Base-by-base conservation (phyloP, 2,888 invertebrate species). In the Alviniconcha strummeri region DNA sequence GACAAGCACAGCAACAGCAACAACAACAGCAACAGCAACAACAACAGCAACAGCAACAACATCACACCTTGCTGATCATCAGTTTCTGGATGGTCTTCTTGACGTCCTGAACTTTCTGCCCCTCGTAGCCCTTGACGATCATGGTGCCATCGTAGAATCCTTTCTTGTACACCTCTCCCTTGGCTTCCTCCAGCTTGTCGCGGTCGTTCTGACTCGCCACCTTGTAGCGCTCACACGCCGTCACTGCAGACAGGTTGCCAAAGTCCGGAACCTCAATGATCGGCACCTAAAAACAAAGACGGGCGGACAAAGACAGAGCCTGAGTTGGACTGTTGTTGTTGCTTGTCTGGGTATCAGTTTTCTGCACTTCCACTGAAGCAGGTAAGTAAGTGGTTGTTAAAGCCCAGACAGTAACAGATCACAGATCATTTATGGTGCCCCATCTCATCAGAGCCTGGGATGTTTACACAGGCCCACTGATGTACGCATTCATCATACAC, bases 121-220 rank as follows among this genome's bases (percentile, higher is more conserved):
- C 99, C 90, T 96, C 96, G 91, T 95, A 96, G 89, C 97, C 96
- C 0, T 98, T 99, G 74, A 98, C 97, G 72, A 97, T 91, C 94
- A 99, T 95, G 0, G 95, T 94, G 83, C 95, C 95, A 86, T 95
- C 95, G 93, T 99, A 99, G 94, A 99, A 99, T 80, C 98, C 98
- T 95, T 98, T 98, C 19, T 98, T 94, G 92, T 99, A 99, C 71
- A 98, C 97, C 95, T 97, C 95, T 91, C 98, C 99, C 93, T 99
- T 99, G 0, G 99, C 99, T 94, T 98, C 97, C 11, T 95, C 94
- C 84, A 99, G 95, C 93, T 99, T 99, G 0, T 97, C 98, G 91
- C 96, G 96, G 92, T 99, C 99, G 94, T 99, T 99, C 94, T 99
- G 99, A 89, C 98, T 98, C 93, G 98, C 97, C 88, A 99, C 98